Evolutionary conservation across 2,797 vertebrate species (phyloP).

Genomic region (Chiropotes sagulatus): DNA sequence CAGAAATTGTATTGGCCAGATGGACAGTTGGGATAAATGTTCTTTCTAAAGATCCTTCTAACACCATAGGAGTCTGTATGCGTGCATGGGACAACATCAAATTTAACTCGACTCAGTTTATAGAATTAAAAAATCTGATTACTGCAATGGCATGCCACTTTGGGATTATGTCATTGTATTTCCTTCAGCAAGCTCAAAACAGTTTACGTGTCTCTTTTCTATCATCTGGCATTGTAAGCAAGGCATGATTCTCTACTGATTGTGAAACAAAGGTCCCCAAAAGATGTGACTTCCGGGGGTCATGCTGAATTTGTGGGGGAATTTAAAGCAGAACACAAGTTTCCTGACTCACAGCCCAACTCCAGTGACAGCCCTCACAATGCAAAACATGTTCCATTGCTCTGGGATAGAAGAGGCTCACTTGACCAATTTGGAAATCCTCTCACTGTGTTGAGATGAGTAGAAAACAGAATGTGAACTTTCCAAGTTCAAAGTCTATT

Average conservation of each 20-base stretch:
- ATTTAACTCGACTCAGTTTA: slow-evolving; percentile 28
- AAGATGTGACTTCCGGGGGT: slow-evolving; percentile 30
- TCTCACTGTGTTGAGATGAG: slow-evolving; percentile 58
- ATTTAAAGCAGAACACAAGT: slow-evolving; percentile 25
- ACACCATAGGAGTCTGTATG: background rate
- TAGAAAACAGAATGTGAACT: slow-evolving; percentile 62
- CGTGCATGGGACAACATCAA: background rate
- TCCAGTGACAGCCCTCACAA: background rate
- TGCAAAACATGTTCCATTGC: slow-evolving; percentile 20
- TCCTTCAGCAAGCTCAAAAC: background rate
- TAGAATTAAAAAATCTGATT: slow-evolving; percentile 43
- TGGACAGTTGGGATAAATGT: background rate
- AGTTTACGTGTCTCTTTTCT: background rate
- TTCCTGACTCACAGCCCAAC: slow-evolving; percentile 22
- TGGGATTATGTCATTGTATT: background rate
- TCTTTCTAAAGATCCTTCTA: slow-evolving; percentile 20
- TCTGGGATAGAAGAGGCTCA: slow-evolving; percentile 35
- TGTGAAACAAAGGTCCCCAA: slow-evolving; percentile 2
- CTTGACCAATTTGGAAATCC: slow-evolving; percentile 67
- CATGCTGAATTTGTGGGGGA: background rate
- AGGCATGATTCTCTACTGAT: slow-evolving; percentile 12
- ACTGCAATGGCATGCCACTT: background rate
- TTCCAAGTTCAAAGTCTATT: slow-evolving; percentile 70
- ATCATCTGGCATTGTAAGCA: background rate
- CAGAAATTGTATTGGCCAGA: background rate